Evolutionary conservation across 2,113 vertebrate genomes (phyloP).

Genomic region (Drymodes brunneopygia): DNA sequence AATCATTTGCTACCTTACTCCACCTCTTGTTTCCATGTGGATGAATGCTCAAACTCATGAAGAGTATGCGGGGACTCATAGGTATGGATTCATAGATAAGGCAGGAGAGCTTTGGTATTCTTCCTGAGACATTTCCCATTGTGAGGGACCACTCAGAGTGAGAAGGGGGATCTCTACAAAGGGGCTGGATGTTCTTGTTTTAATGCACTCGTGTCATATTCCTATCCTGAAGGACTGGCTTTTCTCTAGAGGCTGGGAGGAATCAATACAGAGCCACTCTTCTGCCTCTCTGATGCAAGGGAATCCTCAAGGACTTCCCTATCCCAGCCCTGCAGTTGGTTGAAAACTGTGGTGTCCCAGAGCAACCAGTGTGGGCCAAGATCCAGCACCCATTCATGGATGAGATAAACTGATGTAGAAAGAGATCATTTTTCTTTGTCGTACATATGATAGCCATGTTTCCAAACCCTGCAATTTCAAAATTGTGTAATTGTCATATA

Average conservation of each 20-base stretch:
- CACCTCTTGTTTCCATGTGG: neutral
- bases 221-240: neutral
- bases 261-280: neutral
- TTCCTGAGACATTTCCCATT: neutral
- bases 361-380: neutral
- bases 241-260: neutral
- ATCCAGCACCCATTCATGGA: neutral
- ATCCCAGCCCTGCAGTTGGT: neutral
- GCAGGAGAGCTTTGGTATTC: neutral
- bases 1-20: neutral
- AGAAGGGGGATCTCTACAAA: neutral
- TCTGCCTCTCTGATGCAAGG: neutral
- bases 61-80: neutral
- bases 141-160: neutral
- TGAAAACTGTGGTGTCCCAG: neutral
- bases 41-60: neutral
- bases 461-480: conserved; percentile 44
- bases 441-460: neutral
- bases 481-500: conserved; percentile 41
- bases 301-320: neutral
- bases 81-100: neutral
- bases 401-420: neutral
- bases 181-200: neutral
- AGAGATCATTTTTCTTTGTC: neutral
- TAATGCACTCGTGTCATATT: neutral